A percentile compares a stretch with the other conserved stretches of the same genome.
Conservation (phyloP, 2,113 vertebrate genomes). For the Chitala chitala region DNA sequence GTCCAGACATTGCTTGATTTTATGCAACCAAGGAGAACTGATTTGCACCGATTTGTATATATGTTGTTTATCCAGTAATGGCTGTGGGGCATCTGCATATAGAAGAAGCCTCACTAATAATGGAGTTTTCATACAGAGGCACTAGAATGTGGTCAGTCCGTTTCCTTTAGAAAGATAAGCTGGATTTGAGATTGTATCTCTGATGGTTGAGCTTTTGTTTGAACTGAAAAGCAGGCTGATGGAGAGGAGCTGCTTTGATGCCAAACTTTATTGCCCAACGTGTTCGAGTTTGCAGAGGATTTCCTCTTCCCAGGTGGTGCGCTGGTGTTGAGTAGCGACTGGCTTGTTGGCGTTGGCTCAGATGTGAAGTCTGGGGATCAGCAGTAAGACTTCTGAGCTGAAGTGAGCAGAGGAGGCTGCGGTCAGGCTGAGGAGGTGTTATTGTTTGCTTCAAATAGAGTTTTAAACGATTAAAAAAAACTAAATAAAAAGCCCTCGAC, state of each 20-base stretch:
- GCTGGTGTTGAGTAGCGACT: constrained; percentile 30
- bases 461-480: not conserved
- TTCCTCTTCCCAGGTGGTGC: constrained; percentile 28
- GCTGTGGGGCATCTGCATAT: too few species aligned
- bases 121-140: too few species aligned
- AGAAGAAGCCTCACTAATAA: too few species aligned
- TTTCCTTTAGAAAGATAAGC: too few species aligned
- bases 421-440: not conserved
- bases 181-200: too few species aligned
- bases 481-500: not conserved
- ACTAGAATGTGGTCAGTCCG: too few species aligned
- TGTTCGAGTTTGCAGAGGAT: constrained; percentile 27
- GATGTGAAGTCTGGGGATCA: constrained; percentile 22
- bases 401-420: constrained; percentile 22
- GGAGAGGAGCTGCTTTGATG: too few species aligned
- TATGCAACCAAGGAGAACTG: not conserved
- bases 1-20: not conserved
- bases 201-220: too few species aligned
- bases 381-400: constrained; percentile 31
- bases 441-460: not conserved
- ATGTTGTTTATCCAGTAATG: not conserved
- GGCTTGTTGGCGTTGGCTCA: constrained; percentile 33
- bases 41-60: not conserved
- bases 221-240: too few species aligned
- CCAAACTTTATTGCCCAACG: not conserved